Evolutionary conservation across 2,113 vertebrate genomes (phyloP), one percentile per base, ranked within the genome.

Genomic region (Prietella phreatophila): DNA sequence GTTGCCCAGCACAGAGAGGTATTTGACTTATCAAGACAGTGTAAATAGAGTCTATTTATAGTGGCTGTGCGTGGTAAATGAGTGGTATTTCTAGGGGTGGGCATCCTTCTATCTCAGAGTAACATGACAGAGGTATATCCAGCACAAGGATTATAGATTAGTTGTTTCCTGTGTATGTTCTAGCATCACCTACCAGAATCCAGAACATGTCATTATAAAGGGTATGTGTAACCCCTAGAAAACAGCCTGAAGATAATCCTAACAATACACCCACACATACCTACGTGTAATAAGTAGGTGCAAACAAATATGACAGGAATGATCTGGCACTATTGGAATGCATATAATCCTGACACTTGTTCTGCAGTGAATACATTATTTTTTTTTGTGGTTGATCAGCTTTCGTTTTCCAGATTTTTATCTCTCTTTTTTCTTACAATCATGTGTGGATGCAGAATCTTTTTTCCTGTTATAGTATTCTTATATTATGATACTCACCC

Each of bases 401-500:
- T 27, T 73, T 39, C 3, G 0, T 73, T 76, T 76, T 42, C 15
- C 15, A 14, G 8, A 75, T 75, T 42, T 42, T 42, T 4, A 42
- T 42, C 39, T 42, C 39, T 42, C 39, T 42, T 20, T 27, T 20
- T 76, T 47, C 47, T 76, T 76, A 76, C 10, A 76, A 47, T 73
- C 1, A 3, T 50, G 39, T 50, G 42, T 39, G 42, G 39, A 27
- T 47, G 73, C 42, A 47, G 22, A 27, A 42, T n/a, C 33, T 53
- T 79, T 30, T 80, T 20, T 20, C 39, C 30, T 4, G 8, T 30
- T 30, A n/a, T 20, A 56, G 10, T 42, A 22, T 20, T 33, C 15
- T 36, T 56, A 14, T 2, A 33, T 75, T 53, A 78, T 76, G 50
- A 36, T 53, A 94, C 97, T 97, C 89, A 98, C 98, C 95, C 92